Percentiles rank a stretch among this genome's conserved stretches.
phyloP scores from a whole-genome alignment of 2,888 invertebrate species.

The Rhagonycha fulva region DNA sequence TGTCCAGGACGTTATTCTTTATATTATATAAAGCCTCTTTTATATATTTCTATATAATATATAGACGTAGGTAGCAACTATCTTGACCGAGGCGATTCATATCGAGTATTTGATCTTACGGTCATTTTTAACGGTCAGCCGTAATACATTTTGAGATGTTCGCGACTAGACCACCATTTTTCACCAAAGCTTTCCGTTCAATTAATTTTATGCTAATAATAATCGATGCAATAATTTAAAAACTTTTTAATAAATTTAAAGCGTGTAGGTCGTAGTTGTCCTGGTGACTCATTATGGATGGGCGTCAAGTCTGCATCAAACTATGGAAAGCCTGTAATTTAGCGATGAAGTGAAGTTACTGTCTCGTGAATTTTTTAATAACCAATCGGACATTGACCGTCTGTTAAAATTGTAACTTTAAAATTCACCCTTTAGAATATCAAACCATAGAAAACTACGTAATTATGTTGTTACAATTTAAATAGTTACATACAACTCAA shows the following conservation, averaged over 20 bases:
- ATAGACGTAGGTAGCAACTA: slow-evolving; percentile 36
- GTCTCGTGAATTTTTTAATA: slow-evolving; percentile 18
- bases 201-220: neutral
- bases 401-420: neutral
- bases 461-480: too few relatives aligned
- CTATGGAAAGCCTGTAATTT: slow-evolving; percentile 18
- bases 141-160: slow-evolving; percentile 46
- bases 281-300: slow-evolving; percentile 9
- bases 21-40: neutral
- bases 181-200: neutral
- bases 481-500: too few relatives aligned
- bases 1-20: slow-evolving; percentile 36
- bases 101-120: slow-evolving; percentile 47
- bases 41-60: neutral
- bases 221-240: neutral
- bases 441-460: too few relatives aligned
- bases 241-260: slow-evolving; percentile 5
- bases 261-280: slow-evolving; percentile 6
- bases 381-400: slow-evolving; percentile 11
- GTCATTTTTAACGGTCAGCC: slow-evolving; percentile 45
- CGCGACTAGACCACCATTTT: slow-evolving; percentile 39
- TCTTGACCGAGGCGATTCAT: slow-evolving; percentile 42
- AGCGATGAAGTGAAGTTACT: slow-evolving; percentile 5
- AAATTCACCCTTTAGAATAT: neutral
- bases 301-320: slow-evolving; percentile 19